Evolutionary conservation across 2,888 invertebrate genomes (phyloP).

Genomic region (Cosmia trapezina): DNA sequence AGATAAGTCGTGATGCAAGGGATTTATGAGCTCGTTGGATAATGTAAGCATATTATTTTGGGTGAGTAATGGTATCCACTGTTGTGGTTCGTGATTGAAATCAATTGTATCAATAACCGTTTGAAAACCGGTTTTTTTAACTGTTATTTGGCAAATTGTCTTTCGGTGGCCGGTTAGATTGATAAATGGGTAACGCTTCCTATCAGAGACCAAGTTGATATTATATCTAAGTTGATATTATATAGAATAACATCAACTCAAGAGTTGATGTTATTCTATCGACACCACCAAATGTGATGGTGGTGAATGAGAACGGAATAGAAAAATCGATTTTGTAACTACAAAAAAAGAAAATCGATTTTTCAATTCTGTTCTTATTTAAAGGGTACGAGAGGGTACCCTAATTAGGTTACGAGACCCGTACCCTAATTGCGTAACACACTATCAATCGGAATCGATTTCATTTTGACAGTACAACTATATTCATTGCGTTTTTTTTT

Average conservation of each 20-base stretch:
- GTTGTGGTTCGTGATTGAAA: background rate
- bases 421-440: too few relatives aligned
- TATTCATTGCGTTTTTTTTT: too few relatives aligned
- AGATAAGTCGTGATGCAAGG: conserved; percentile 33
- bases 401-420: background rate
- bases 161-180: background rate
- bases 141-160: background rate
- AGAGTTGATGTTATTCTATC: background rate
- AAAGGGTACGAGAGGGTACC: background rate
- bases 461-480: too few relatives aligned
- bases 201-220: background rate
- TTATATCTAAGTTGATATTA: too few relatives aligned
- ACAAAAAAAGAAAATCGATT: too few relatives aligned
- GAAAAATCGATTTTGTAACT: too few relatives aligned
- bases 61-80: background rate
- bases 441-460: too few relatives aligned
- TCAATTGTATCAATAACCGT: conserved; percentile 3
- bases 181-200: too few relatives aligned
- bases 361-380: background rate
- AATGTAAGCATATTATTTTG: background rate
- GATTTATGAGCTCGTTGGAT: conserved; percentile 15
- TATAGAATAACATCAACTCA: too few relatives aligned
- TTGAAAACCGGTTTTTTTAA: background rate
- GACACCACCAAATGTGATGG: background rate
- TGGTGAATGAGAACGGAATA: background rate